phyloP scores from a whole-genome alignment of 2,113 vertebrate genomes.

The Nematolebias whitei region DNA sequence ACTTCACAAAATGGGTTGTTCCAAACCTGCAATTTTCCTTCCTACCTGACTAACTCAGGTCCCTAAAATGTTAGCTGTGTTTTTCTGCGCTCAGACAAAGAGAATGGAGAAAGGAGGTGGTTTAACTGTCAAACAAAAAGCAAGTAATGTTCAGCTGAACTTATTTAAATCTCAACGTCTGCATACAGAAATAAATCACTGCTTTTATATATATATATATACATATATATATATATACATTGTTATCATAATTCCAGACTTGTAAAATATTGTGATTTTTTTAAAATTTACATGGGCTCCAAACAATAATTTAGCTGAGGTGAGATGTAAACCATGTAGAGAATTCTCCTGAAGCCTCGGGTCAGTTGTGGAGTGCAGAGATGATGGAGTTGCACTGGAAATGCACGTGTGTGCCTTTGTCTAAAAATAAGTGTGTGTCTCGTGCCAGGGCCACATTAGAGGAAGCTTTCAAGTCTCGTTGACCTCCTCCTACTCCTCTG shows the following conservation, averaged over 20 bases:
- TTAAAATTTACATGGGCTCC: not conserved
- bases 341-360: constrained; percentile 50
- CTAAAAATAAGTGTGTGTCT: constrained; percentile 57
- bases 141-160: not conserved
- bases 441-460: constrained; percentile 81
- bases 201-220: too few relatives aligned
- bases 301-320: too few relatives aligned
- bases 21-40: constrained; percentile 47
- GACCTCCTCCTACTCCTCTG: constrained; percentile 79
- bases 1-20: constrained; percentile 35
- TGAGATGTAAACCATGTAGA: constrained; percentile 1
- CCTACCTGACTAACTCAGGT: constrained; percentile 23
- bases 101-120: constrained; percentile 6
- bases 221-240: too few relatives aligned
- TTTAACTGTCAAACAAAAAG: constrained; percentile 4
- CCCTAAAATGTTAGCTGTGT: constrained; percentile 25
- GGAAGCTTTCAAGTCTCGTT: constrained; percentile 81
- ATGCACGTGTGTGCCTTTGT: constrained; percentile 24
- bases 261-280: constrained; percentile 30
- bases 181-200: not conserved
- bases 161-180: constrained; percentile 8
- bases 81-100: constrained; percentile 9
- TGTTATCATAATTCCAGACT: not conserved
- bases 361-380: constrained; percentile 37
- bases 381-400: constrained; percentile 39